Conservation (phyloP, 2,888 invertebrate genomes). For the Apantesis nais region DNA sequence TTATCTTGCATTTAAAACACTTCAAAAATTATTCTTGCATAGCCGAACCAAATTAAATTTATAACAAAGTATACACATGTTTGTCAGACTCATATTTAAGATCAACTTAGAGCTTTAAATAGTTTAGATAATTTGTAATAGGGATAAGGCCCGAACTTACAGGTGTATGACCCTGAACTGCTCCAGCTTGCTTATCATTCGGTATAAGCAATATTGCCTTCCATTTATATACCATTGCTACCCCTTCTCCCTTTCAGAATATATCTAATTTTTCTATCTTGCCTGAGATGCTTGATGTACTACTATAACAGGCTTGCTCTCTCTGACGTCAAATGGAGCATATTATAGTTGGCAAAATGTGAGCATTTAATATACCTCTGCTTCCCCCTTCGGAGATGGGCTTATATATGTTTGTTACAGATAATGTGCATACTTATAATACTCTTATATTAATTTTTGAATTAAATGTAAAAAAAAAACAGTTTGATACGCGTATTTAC, state of each 20-base stretch:
- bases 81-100: neutral
- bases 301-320: too few relatives aligned
- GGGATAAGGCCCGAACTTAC: neutral
- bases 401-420: too few relatives aligned
- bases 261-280: too few relatives aligned
- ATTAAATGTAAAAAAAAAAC: neutral
- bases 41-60: conserved; percentile 29
- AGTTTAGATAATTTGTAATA: neutral
- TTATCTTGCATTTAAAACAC: conserved; percentile 26
- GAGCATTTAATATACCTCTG: too few relatives aligned
- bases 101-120: neutral
- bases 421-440: conserved; percentile 3
- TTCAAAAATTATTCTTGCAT: conserved; percentile 32
- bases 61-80: conserved; percentile 6
- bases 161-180: too few relatives aligned
- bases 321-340: neutral
- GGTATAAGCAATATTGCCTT: too few relatives aligned
- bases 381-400: too few relatives aligned
- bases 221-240: too few relatives aligned
- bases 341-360: neutral
- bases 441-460: neutral
- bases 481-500: neutral
- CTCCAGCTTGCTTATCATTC: too few relatives aligned
- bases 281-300: too few relatives aligned
- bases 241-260: too few relatives aligned